Base-by-base conservation (phyloP, 2,888 invertebrate genomes). In the Chamaedrilus cognettii region DNA sequence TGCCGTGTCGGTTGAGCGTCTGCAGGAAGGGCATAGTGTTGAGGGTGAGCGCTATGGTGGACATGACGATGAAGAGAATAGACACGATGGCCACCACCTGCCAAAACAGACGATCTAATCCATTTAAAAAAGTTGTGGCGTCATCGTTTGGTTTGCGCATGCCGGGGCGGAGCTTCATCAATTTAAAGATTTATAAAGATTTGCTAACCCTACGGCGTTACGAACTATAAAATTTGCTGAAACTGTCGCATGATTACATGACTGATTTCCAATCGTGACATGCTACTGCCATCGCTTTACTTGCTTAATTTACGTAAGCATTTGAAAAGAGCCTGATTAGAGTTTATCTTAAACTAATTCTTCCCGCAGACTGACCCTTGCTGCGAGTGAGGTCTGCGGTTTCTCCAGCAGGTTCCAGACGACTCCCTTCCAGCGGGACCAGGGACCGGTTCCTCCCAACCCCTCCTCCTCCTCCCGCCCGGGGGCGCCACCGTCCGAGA, bases 1-100 rank as follows among this genome's bases (percentile, higher is more conserved):
- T 58, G 58, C 77, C 77, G 60, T 91, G 91, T 84, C 91, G 90
- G 87, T 93, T 92, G 86, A 89, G 89, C 82, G 90, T 90, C 89
- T 96, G 95, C 88, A 96, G 90, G 87, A 91, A 90, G 84, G 96
- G 96, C 87, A 97, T 92, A 86, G 98, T 98, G 91, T 97, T 98
- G 87, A 98, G 91, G 86, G 97, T 97, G 87, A 98, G 90, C 85
- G 96, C 96, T 87, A 97, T 93, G 87, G 97, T 97, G 86, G 97
- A 97, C 87, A 97, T 90, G 87, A 97, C 93, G 89, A 98, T 98
- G 92, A 98, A 98, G 88, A 96, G 90, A 89, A 98, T 96, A 86
- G 97, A 97, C 87, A 98, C 94, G 88, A 97, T 94, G 87, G 97
- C 97, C 88, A 98, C 70, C 32, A 84, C 79, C 84, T 85, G 78